Base-by-base conservation (phyloP, 2,888 invertebrate genomes). In the Synergus itoensis region DNA sequence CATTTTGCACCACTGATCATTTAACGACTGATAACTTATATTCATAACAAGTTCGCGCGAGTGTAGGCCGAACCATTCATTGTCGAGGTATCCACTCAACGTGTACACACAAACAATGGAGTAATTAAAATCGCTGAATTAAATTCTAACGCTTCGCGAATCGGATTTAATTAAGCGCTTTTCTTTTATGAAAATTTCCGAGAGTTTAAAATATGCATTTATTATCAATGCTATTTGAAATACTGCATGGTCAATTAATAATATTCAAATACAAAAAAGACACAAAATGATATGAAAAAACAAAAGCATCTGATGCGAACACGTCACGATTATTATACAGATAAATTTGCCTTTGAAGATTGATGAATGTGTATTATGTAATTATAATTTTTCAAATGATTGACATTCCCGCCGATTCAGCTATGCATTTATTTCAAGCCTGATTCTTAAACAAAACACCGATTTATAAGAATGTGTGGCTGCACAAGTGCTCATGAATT, bases 31-130 rank as follows among this genome's bases (percentile, higher is more conserved):
- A 73, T 73, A 73, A 73, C 36, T 53, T 73, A 53, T 73, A 73
- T 53, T 73, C 73, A 73, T 36, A 73, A 73, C 53, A 73, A 73
- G 73, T 73, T 73, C 48, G 45, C 73, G 53, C 73, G 36, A 48
- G 48, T 48, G 73, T 73, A 36, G 48, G 36, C 48, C 36, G 36
- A 48, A 28, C 53, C 73, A 69, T 73, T 73, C 73, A 73, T 73
- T 73, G 48, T 12, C n/a, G 8, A 69, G 48, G 45, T 48, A 48
- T 69, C 48, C 45, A 36, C 16, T 28, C 14, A 28, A 11, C 21
- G 48, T 48, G 28, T 28, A 48, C 48, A 48, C 69, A 69, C 16
- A 28, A 69, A 69, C 69, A 69, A 69, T 53, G 28, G n/a, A 48
- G 48, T 36, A 69, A 69, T 69, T 69, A 69, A 48, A 69, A 48